Conservation (phyloP, 2,113 vertebrate species). For the Gallinago media region DNA sequence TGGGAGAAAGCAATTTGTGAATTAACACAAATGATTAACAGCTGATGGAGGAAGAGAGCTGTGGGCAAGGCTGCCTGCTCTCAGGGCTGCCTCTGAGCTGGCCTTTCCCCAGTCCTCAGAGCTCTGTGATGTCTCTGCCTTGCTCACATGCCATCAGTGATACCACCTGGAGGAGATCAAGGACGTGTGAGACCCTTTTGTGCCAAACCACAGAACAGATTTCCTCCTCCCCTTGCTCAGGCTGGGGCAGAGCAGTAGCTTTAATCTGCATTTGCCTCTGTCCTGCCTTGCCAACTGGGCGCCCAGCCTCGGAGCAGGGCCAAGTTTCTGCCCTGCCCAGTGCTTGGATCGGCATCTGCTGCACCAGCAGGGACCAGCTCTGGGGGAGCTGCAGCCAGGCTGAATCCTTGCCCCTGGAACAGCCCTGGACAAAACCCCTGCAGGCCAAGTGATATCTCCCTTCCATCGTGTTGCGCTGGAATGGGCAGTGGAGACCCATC, state of each 20-base stretch:
- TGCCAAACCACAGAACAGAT: not conserved
- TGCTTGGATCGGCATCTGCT: not conserved
- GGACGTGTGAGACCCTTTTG: not conserved
- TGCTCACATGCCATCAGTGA: accelerated
- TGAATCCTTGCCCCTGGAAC: not conserved
- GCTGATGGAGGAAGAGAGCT: slow-evolving; percentile 31
- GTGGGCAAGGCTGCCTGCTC: not conserved
- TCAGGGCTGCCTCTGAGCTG: not conserved
- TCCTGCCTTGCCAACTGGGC: not conserved
- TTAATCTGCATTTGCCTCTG: not conserved
- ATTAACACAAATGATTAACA: slow-evolving; percentile 54
- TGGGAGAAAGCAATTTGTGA: slow-evolving; percentile 52
- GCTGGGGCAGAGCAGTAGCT: not conserved
- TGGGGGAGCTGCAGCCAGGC: not conserved
- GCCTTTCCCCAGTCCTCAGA: not conserved
- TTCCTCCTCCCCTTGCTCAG: not conserved
- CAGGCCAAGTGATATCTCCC: too few relatives aligned
- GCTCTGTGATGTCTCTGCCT: not conserved
- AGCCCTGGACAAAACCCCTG: not conserved
- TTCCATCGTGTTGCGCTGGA: accelerated
- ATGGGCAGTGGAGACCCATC: not conserved
- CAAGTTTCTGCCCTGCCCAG: not conserved
- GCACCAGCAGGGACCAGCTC: not conserved
- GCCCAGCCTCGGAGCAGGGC: accelerated
- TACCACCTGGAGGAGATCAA: not conserved